Evolutionary conservation across 2,797 vertebrate species (phyloP).

Genomic region (Bradypodion ventrale): DNA sequence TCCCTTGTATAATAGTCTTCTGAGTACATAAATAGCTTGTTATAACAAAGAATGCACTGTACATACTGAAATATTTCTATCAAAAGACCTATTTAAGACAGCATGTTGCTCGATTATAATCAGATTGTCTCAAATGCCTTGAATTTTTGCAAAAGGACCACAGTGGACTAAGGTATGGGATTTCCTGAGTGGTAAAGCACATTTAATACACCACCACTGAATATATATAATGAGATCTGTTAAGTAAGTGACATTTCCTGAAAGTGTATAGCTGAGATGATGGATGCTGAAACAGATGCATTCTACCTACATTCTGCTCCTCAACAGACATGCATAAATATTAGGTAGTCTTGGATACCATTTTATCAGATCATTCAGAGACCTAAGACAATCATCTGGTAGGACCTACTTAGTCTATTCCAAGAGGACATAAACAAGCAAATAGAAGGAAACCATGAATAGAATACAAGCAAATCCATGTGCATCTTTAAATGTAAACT

Average conservation of each 20-base stretch:
- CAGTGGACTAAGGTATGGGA: conserved; percentile 18
- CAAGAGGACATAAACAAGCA: background rate
- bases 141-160: conserved; percentile 3
- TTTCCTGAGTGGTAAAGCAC: conserved; percentile 37
- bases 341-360: background rate
- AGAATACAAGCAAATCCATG: background rate
- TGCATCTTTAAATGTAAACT: background rate
- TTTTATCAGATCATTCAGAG: conserved; percentile 14
- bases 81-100: conserved; percentile 48
- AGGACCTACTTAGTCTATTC: conserved; percentile 44
- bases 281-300: conserved; percentile 8
- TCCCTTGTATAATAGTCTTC: conserved; percentile 22
- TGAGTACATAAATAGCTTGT: conserved; percentile 45
- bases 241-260: conserved; percentile 11
- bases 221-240: conserved; percentile 25
- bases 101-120: conserved; percentile 26
- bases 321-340: background rate
- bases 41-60: conserved; percentile 41
- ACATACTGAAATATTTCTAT: conserved; percentile 48
- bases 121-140: conserved; percentile 16
- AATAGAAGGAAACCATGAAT: background rate
- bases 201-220: conserved; percentile 11
- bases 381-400: background rate
- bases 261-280: conserved; percentile 4
- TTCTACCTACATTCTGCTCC: background rate